Conservation (phyloP, 2,113 vertebrate species). For the Apaloderma vittatum region DNA sequence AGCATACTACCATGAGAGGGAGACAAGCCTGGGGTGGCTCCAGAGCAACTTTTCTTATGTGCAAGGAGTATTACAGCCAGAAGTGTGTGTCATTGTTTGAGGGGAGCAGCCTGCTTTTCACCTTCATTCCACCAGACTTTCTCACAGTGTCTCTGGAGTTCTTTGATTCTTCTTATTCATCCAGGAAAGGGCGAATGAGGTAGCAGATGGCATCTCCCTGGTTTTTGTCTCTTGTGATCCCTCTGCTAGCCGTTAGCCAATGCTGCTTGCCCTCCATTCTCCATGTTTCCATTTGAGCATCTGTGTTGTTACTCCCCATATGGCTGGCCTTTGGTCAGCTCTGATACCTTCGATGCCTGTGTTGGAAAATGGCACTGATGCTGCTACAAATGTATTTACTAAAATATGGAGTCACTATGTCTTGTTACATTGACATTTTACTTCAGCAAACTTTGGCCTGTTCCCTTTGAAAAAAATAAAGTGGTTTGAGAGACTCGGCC, state of each 20-base stretch:
- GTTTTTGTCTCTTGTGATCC: rapidly evolving
- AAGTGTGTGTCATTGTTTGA: neutral
- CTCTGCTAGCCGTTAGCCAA: neutral
- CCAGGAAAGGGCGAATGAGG: neutral
- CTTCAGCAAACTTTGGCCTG: neutral
- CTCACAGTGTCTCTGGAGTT: neutral
- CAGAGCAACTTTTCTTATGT: neutral
- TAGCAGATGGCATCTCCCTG: neutral
- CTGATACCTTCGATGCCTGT: neutral
- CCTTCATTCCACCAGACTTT: neutral
- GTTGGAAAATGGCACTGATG: neutral
- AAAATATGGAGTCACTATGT: neutral
- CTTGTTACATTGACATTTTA: neutral
- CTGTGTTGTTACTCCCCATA: neutral
- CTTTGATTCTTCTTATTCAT: neutral
- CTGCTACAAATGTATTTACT: neutral
- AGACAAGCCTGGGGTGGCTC: neutral
- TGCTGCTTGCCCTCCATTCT: neutral
- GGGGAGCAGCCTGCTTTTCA: neutral
- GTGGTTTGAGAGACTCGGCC: neutral
- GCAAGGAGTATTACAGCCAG: neutral
- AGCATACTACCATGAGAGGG: neutral
- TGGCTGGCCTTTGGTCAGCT: neutral
- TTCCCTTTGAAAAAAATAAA: neutral
- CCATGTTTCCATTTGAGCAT: neutral